A percentile compares a stretch with the other conserved stretches of the same genome.
phyloP scores from a whole-genome alignment of 1,140 invertebrate genomes.

The Drosophila suzukii region DNA sequence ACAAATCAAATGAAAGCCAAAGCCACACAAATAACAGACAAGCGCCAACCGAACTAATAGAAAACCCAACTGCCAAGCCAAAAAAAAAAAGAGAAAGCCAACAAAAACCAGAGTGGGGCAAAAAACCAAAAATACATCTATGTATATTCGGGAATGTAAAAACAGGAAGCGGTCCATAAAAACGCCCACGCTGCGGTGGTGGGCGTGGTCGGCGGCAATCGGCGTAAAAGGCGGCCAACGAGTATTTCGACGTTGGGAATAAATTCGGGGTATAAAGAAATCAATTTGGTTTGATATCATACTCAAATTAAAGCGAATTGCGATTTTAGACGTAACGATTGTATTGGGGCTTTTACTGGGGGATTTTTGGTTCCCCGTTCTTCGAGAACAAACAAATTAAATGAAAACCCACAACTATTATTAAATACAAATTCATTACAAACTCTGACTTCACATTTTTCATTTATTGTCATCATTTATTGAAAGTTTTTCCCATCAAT shows the following conservation, averaged over 20 bases:
- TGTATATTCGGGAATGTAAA: constrained; percentile 38
- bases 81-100: constrained; percentile 10
- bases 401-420: not conserved
- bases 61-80: constrained; percentile 41
- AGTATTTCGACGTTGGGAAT: constrained; percentile 20
- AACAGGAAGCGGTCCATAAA: constrained; percentile 46
- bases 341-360: constrained; percentile 2
- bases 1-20: constrained; percentile 74
- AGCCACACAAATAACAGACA: constrained; percentile 55
- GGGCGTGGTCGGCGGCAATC: constrained; percentile 44
- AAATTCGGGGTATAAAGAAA: constrained; percentile 32
- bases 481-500: constrained; percentile 16
- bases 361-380: not conserved
- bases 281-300: constrained; percentile 50
- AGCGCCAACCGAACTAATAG: constrained; percentile 49
- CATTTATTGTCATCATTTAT: constrained; percentile 25
- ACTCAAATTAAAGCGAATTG: constrained; percentile 48
- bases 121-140: constrained; percentile 15
- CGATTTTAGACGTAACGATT: constrained; percentile 18
- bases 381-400: not conserved
- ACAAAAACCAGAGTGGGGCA: not conserved
- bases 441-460: not conserved
- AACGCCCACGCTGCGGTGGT: constrained; percentile 29
- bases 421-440: not conserved
- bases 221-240: constrained; percentile 39